Percentiles rank a stretch among this genome's conserved stretches.
Conservation (phyloP, 2,888 invertebrate genomes). For the Ramazzottius varieornatus region DNA sequence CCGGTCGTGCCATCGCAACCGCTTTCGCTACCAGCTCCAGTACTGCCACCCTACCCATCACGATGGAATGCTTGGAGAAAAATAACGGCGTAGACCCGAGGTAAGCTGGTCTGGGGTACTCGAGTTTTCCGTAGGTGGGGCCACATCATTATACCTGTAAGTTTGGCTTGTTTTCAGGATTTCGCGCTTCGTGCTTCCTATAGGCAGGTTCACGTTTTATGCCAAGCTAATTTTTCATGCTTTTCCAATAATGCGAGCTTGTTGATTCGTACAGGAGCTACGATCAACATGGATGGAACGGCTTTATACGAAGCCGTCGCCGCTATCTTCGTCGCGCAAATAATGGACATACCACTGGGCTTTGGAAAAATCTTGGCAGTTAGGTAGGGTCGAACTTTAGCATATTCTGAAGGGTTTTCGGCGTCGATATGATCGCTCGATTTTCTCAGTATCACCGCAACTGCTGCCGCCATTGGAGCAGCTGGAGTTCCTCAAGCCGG, state of each 20-base stretch:
- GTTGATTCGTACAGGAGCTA: constrained; percentile 38
- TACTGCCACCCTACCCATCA: constrained; percentile 72
- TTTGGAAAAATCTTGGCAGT: constrained; percentile 70
- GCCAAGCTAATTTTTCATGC: too few species aligned
- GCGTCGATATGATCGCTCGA: too few species aligned
- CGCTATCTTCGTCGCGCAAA: constrained; percentile 89
- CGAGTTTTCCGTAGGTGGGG: too few species aligned
- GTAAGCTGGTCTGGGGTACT: too few species aligned
- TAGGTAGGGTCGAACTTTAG: constrained; percentile 45
- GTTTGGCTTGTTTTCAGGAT: constrained; percentile 24
- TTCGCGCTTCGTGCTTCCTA: constrained; percentile 76
- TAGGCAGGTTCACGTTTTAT: too few species aligned
- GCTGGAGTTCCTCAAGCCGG: constrained; percentile 89
- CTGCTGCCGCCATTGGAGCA: constrained; percentile 84
- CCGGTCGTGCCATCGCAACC: constrained; percentile 54
- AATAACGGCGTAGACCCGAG: constrained; percentile 62
- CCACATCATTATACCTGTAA: too few species aligned
- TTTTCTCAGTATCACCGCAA: constrained; percentile 55
- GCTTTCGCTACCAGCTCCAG: constrained; percentile 57
- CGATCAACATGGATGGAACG: constrained; percentile 93
- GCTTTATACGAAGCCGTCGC: constrained; percentile 93
- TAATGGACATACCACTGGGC: constrained; percentile 48
- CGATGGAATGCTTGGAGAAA: constrained; percentile 65
- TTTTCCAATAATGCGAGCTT: too few species aligned
- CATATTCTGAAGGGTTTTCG: too few species aligned